Evolutionary conservation across 2,113 vertebrate genomes (phyloP).

Genomic region (Colius striatus): DNA sequence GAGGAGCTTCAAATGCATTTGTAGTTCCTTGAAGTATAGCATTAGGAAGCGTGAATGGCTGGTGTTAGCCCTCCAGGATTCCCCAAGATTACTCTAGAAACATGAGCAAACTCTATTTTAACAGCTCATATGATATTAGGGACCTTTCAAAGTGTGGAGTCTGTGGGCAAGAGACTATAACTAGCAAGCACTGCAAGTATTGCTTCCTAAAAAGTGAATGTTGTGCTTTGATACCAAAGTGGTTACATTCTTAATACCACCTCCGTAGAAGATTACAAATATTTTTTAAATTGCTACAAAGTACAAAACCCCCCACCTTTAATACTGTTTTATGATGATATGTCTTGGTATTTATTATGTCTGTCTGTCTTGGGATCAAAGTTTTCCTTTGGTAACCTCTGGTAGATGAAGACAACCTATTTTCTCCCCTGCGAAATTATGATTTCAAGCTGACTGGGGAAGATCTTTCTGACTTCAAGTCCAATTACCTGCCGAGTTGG

Average conservation of each 20-base stretch:
- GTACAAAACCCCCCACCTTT: neutral
- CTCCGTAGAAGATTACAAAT: neutral
- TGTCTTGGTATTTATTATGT: neutral
- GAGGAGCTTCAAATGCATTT: neutral
- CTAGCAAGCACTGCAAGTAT: neutral
- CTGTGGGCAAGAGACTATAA: neutral
- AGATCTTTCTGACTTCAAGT: conserved; percentile 18
- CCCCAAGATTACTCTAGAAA: neutral
- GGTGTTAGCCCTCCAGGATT: neutral
- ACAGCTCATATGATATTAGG: neutral
- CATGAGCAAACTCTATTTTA: neutral
- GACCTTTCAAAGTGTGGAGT: neutral
- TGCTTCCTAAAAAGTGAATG: neutral
- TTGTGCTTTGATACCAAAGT: neutral
- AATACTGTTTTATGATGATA: neutral
- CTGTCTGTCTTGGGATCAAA: neutral
- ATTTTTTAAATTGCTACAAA: neutral
- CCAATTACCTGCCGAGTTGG: conserved; percentile 30
- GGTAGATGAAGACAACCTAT: conserved; percentile 7
- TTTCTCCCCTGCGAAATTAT: neutral
- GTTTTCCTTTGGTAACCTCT: neutral
- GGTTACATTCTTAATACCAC: neutral
- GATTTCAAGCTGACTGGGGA: conserved; percentile 5
- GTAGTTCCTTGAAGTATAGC: neutral
- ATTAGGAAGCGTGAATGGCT: neutral